Evolutionary conservation across 2,888 invertebrate genomes (phyloP).

Genomic region (Apamea anceps): DNA sequence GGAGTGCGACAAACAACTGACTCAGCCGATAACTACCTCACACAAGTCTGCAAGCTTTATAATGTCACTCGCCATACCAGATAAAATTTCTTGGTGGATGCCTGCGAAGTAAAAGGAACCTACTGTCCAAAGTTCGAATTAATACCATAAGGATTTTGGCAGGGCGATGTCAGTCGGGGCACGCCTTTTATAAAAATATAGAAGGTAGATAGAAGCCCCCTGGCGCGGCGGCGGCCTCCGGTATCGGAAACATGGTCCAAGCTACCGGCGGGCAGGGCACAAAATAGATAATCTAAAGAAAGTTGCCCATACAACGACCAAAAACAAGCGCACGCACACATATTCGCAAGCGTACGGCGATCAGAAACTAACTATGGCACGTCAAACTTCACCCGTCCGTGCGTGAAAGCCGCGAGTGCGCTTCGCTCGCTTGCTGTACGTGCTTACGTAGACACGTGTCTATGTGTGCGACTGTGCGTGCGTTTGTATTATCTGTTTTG

Average conservation of each 20-base stretch:
- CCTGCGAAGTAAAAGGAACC: background rate
- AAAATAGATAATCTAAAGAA: background rate
- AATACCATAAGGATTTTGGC: background rate
- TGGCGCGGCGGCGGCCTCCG: background rate
- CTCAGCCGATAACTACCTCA: background rate
- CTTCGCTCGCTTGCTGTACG: background rate
- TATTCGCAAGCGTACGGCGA: background rate
- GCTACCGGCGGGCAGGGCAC: background rate
- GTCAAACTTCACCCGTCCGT: background rate
- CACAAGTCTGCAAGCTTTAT: background rate
- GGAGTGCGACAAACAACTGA: background rate
- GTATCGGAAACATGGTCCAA: background rate
- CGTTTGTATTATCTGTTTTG: background rate
- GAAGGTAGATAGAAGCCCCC: no score
- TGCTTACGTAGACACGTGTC: background rate
- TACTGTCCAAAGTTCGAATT: background rate
- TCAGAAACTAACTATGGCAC: background rate
- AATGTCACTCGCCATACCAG: no score
- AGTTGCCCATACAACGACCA: background rate
- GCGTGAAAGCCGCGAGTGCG: background rate
- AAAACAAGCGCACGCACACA: background rate
- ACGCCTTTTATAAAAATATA: background rate
- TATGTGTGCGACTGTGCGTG: background rate
- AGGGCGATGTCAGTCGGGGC: background rate
- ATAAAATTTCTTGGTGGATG: background rate